These are phyloP conservation scores for Morinoia aosen DNA, from an alignment of 2,888 invertebrate species.

Conservation along the genomic window DNA sequence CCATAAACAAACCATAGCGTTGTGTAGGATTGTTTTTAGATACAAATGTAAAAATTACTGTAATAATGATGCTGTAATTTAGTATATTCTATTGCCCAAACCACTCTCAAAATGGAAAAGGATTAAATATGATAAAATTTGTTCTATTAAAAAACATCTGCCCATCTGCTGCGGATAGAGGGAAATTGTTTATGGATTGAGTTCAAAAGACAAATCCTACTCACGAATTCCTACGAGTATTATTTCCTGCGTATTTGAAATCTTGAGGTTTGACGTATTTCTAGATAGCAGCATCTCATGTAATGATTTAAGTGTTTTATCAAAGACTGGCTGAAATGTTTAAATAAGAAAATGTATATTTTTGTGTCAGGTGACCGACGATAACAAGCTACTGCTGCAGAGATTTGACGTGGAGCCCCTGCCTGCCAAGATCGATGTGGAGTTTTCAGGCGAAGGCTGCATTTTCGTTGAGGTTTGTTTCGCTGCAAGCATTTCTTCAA, in stretches of 20 bases:
- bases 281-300: background rate
- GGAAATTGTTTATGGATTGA: background rate
- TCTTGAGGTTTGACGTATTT: background rate
- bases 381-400: slow-evolving; percentile 74
- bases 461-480: slow-evolving; percentile 71
- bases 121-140: no score
- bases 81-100: no score
- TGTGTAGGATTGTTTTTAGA: no score
- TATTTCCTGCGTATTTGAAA: background rate
- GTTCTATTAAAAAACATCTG: no score
- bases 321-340: background rate
- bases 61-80: no score
- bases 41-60: no score
- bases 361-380: slow-evolving; percentile 69
- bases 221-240: background rate
- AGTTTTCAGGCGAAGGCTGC: slow-evolving; percentile 76
- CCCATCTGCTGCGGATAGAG: background rate
- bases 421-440: slow-evolving; percentile 73
- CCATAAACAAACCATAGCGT: no score
- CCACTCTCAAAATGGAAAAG: no score
- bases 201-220: background rate
- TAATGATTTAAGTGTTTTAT: background rate
- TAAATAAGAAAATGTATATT: background rate
- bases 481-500: background rate
- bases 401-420: slow-evolving; percentile 72